phyloP scores from a whole-genome alignment of 2,888 invertebrate genomes.

The Ernsta delagoae region DNA sequence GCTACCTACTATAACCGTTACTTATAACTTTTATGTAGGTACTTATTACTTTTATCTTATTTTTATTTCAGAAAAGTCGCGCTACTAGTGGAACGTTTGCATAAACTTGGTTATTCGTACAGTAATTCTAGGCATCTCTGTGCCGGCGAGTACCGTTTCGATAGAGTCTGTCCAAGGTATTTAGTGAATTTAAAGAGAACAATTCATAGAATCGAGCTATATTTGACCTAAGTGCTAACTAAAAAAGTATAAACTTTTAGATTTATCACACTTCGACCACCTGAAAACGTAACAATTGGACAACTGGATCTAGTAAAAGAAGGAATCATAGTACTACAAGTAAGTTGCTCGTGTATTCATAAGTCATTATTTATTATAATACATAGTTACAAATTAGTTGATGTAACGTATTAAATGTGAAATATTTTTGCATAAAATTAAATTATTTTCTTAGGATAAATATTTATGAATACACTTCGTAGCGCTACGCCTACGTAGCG shows the following conservation, averaged over 20 bases:
- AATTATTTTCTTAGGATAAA: too few species aligned
- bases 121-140: slow-evolving; percentile 72
- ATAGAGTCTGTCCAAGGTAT: slow-evolving; percentile 85
- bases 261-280: slow-evolving; percentile 80
- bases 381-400: too few species aligned
- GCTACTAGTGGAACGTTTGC: slow-evolving; percentile 72
- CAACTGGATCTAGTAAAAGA: slow-evolving; percentile 71
- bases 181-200: slow-evolving; percentile 51
- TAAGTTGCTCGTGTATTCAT: slow-evolving; percentile 41
- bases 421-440: too few species aligned
- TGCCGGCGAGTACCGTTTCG: slow-evolving; percentile 82
- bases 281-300: slow-evolving; percentile 61
- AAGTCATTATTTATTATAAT: too few species aligned
- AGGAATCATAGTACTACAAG: slow-evolving; percentile 78
- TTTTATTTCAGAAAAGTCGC: slow-evolving; percentile 69
- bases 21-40: too few species aligned
- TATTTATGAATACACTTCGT: too few species aligned
- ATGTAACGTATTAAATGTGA: too few species aligned
- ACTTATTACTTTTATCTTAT: too few species aligned
- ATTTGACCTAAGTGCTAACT: neutral
- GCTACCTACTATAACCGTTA: too few species aligned
- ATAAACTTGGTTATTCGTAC: slow-evolving; percentile 71
- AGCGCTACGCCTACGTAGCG: too few species aligned
- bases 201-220: too few species aligned
- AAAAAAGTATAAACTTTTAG: slow-evolving; percentile 50